These are phyloP conservation scores for Potamilus streckersoni DNA, from an alignment of 1,140 invertebrate species.

Conservation along the genomic window DNA sequence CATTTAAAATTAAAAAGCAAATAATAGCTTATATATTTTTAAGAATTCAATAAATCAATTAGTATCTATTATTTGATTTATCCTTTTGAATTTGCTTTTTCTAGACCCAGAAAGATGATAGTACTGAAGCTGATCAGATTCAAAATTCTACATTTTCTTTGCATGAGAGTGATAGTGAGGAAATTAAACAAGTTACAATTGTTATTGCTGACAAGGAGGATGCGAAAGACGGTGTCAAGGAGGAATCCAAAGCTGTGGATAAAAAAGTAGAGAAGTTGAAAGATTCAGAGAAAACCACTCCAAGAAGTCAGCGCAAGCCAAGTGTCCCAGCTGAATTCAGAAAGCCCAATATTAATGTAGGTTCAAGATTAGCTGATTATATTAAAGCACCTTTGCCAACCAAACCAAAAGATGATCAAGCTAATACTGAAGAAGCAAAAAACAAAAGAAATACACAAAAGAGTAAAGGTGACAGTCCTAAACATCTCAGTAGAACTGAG, in stretches of 20 bases:
- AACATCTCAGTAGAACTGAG: constrained; percentile 29
- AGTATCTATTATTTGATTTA: too few relatives aligned
- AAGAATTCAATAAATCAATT: too few relatives aligned
- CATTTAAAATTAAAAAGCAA: too few relatives aligned
- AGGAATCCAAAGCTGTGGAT: constrained; percentile 69
- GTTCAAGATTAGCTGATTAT: constrained; percentile 58
- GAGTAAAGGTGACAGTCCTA: constrained; percentile 23
- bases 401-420: constrained; percentile 47
- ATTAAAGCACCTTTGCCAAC: constrained; percentile 52
- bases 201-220: constrained; percentile 27
- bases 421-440: constrained; percentile 45
- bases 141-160: too few relatives aligned
- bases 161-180: too few relatives aligned
- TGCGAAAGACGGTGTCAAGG: constrained; percentile 7
- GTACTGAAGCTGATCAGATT: too few relatives aligned
- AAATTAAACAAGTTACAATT: constrained; percentile 4
- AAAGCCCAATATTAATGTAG: constrained; percentile 64
- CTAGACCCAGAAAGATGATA: too few relatives aligned
- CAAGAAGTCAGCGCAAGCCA: constrained; percentile 38
- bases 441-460: constrained; percentile 39
- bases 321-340: constrained; percentile 54
- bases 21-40: too few relatives aligned
- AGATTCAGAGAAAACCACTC: constrained; percentile 19
- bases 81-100: too few relatives aligned
- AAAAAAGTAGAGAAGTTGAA: constrained; percentile 32